phyloP scores from a whole-genome alignment of 2,797 vertebrate genomes.

The Sciurus carolinensis region DNA sequence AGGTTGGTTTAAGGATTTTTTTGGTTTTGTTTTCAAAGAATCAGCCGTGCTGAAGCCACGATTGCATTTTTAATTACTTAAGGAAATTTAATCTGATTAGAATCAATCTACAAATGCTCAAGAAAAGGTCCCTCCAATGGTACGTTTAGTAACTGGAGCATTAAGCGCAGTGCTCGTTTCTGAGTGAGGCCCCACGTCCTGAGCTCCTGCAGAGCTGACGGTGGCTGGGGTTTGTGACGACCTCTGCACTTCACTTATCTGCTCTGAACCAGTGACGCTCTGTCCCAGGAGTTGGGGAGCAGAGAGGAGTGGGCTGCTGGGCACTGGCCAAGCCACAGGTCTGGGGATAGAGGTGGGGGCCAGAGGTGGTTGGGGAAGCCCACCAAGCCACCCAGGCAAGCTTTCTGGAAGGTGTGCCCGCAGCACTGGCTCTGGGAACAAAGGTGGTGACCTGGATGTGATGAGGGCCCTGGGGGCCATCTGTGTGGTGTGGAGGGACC shows the following conservation, averaged over 20 bases:
- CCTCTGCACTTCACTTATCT: accelerated
- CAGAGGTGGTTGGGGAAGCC: neutral
- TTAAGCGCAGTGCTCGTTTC: neutral
- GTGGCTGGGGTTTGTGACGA: accelerated
- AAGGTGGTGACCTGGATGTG: neutral
- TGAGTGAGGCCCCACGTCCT: no score
- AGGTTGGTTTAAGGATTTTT: neutral
- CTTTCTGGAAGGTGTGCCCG: neutral
- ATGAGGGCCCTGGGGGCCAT: neutral
- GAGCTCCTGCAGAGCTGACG: no score
- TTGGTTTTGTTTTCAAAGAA: neutral
- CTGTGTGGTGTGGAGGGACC: no score
- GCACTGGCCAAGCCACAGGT: no score
- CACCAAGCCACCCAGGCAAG: neutral
- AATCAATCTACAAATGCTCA: neutral
- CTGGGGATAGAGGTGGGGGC: no score
- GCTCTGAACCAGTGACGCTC: neutral
- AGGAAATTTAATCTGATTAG: neutral
- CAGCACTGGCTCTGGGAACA: accelerated
- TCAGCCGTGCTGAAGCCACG: neutral
- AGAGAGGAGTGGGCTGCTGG: no score
- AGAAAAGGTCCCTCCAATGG: neutral
- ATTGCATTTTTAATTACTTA: neutral
- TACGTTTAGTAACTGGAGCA: no score
- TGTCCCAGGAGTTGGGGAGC: accelerated